Conservation (phyloP, 2,113 vertebrate species). For the Carassius auratus region DNA sequence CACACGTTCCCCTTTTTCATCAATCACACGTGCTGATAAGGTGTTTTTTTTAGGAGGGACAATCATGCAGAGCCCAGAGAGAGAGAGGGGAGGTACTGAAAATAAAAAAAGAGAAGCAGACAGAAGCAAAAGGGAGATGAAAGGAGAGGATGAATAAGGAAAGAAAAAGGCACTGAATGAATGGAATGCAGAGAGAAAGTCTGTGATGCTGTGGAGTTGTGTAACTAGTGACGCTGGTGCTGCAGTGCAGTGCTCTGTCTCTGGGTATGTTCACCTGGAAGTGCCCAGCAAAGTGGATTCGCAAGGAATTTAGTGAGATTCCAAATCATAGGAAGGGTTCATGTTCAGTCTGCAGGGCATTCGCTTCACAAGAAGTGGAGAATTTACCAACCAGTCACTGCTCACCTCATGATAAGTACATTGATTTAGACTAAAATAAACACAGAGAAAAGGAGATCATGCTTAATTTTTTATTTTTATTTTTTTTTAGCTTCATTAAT, state of each 20-base stretch:
- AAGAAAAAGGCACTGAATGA: neutral
- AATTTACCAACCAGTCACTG: neutral
- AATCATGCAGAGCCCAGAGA: neutral
- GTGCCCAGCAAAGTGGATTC: neutral
- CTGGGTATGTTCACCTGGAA: neutral
- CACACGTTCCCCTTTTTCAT: constrained; percentile 53
- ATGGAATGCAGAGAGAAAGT: constrained; percentile 3
- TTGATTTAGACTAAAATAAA: neutral
- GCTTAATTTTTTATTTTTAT: neutral
- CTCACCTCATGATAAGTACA: too few species aligned
- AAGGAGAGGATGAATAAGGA: constrained; percentile 13
- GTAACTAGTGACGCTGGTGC: constrained; percentile 9
- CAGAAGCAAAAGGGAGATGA: neutral
- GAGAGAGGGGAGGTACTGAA: constrained; percentile 20
- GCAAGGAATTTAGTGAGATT: neutral
- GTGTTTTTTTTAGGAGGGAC: constrained; percentile 35
- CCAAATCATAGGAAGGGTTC: neutral
- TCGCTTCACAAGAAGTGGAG: neutral
- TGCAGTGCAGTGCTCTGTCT: neutral
- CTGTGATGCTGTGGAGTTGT: neutral
- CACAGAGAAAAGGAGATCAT: neutral
- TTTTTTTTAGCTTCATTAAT: neutral
- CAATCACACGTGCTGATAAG: constrained; percentile 53
- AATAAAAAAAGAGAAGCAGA: neutral
- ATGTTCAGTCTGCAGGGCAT: neutral